Percentiles rank a stretch among this genome's conserved stretches.
phyloP scores from a whole-genome alignment of 1,140 invertebrate species.

The Parapsyche elsis region DNA sequence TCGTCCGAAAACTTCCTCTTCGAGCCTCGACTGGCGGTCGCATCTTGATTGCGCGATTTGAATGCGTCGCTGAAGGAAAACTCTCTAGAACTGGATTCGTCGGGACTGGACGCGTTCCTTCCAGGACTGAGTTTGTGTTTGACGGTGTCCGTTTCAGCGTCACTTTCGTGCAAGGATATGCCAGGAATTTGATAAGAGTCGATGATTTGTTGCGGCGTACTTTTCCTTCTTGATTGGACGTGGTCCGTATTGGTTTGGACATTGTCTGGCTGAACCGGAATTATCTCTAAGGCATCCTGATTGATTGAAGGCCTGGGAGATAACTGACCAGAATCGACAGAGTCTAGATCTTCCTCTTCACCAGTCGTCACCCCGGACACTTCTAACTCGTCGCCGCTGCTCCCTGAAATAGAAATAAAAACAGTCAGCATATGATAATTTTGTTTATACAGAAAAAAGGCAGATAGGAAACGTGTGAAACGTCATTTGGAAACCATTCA shows the following conservation, averaged over 20 bases:
- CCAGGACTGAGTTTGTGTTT: conserved; percentile 45
- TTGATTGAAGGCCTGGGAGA: conserved; percentile 38
- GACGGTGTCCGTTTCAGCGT: conserved; percentile 37
- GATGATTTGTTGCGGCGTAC: conserved; percentile 50
- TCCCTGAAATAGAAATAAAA: conserved; percentile 45
- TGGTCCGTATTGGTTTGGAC: conserved; percentile 37
- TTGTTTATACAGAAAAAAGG: neutral
- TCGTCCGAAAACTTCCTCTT: conserved; percentile 42
- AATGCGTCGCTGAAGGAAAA: conserved; percentile 42
- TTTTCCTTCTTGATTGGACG: conserved; percentile 48
- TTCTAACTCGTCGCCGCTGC: conserved; percentile 54
- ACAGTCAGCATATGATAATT: neutral
- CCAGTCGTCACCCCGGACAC: conserved; percentile 52
- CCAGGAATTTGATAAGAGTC: conserved; percentile 38
- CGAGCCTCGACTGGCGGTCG: conserved; percentile 2
- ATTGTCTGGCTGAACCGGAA: conserved; percentile 45
- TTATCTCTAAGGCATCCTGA: conserved; percentile 49
- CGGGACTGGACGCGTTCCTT: conserved; percentile 44
- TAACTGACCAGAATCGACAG: conserved; percentile 47
- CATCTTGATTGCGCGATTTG: conserved; percentile 8
- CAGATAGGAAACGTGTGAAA: neutral
- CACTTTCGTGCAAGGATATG: conserved; percentile 42
- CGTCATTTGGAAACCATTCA: neutral
- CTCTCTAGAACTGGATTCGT: conserved; percentile 51
- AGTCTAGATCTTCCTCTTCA: conserved; percentile 54